Base-by-base conservation (phyloP, 2,888 invertebrate genomes). In the Blomia tropicalis region DNA sequence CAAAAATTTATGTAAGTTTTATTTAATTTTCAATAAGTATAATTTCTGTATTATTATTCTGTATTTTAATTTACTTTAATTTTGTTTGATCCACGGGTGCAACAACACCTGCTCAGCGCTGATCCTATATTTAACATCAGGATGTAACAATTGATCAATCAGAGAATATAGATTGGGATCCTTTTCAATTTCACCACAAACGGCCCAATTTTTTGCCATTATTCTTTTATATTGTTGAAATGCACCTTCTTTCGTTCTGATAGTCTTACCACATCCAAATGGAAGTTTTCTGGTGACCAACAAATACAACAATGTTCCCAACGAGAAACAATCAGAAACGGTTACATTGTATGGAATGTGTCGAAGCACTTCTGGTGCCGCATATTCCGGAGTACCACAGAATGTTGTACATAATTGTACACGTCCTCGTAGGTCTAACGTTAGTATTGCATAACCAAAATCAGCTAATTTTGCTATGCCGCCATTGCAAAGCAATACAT, bases 1-100 rank as follows among this genome's bases (percentile, higher is more conserved):
- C 51, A 47, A 47, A 47, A 47, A n/a, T 27, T 47, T 47, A 7
- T 7, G 51, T 47, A 47, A 47, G 51, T 47, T 36, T 11, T 22
- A 14, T 11, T 11, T 27, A 19, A 47, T 47, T 47, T 47, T 47
- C n/a, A n/a, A n/a, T n/a, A n/a, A n/a, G n/a, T n/a, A n/a, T 47
- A 36, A 36, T 7, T 36, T 36, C 17, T 36, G 36, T 17, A 17
- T 36, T 17, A 36, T 27, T 41, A 41, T 41, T 41, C n/a, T 41
- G 14, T 41, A 41, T 17, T 14, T 17, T 41, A 41, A 41, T n/a
- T 41, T 41, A 17, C n/a, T 41, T 41, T 41, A n/a, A 14, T n/a
- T 14, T 14, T n/a, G 41, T 7, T 7, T 36, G 36, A 36, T 36
- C 36, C 36, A 36, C 7, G 36, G 36, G 17, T 36, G 36, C 17